Evolutionary conservation across 2,113 vertebrate species (phyloP), one percentile per base, ranked within the genome.

Genomic region (Rhinopomastus cyanomelas): DNA sequence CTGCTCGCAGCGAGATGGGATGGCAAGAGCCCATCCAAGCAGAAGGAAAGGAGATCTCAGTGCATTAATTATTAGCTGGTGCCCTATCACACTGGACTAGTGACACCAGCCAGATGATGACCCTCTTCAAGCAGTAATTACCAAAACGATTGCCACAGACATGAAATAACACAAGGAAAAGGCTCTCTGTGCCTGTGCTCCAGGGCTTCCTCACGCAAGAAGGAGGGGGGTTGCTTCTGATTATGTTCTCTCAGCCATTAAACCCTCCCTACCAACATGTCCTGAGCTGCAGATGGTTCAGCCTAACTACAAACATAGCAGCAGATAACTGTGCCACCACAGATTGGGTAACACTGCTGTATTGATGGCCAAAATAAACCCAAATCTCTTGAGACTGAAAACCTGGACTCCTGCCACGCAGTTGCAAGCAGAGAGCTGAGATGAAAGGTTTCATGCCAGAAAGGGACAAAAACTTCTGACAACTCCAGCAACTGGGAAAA

Each of bases 341-440:
- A 89, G 82, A 96, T 94, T 93, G 95, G 89, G 92, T 93, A 92
- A 93, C 83, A 74, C 39, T 91, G 67, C 48, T 90, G 91, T 95
- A 91, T 80, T 93, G 95, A 93, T 2, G 1, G 85, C 78, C 87
- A 88, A 94, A 89, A 79, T 30, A 3, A 15, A 2, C 3, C n/a
- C 55, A 69, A 67, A 88, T 94, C 79, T 64, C 84, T 91, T 6
- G 18, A 94, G 85, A 85, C 60, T 59, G 34, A 77, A 83, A 81
- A 36, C 67, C 61, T 95, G 92, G 95, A 85, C 36, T 78, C 17
- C 73, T 89, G 86, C 82, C 91, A 94, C 78, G 60, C 75, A 53
- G 49, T 74, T 22, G 13, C 84, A 94, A 81, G 37, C 1, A 0
- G 68, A 82, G 56, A 77, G 52, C 73, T 65, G 61, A 92, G 85